These are phyloP conservation scores for Philereme transversata DNA, from an alignment of 2,888 invertebrate species.

Conservation along the genomic window DNA sequence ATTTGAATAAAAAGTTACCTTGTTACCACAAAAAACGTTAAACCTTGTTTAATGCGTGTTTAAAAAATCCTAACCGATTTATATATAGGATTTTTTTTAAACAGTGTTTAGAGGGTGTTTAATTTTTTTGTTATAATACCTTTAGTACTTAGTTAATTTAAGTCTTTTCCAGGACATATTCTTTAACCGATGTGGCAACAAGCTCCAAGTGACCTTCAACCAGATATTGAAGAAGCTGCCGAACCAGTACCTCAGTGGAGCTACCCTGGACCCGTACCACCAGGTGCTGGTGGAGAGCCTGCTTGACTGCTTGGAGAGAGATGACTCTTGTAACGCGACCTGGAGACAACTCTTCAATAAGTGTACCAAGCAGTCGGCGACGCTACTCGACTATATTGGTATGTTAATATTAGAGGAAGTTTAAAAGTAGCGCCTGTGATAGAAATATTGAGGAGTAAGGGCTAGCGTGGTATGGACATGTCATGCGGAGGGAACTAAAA, in stretches of 20 bases:
- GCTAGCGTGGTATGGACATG: no score
- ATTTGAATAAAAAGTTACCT: no score
- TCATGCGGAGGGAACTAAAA: no score
- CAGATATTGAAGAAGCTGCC: slow-evolving; percentile 86
- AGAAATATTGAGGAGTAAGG: no score
- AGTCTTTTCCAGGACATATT: slow-evolving; percentile 67
- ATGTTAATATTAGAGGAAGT: neutral
- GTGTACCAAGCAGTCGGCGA: slow-evolving; percentile 86
- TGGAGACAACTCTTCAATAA: slow-evolving; percentile 89
- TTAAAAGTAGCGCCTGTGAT: no score
- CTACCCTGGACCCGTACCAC: slow-evolving; percentile 72
- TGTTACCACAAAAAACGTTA: no score
- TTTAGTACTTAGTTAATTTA: no score
- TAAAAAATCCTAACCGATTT: no score
- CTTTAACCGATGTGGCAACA: slow-evolving; percentile 74
- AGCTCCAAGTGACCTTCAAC: slow-evolving; percentile 83
- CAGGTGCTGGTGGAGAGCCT: slow-evolving; percentile 85
- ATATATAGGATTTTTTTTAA: no score
- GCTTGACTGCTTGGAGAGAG: slow-evolving; percentile 84
- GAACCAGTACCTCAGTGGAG: slow-evolving; percentile 72
- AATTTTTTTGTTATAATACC: no score
- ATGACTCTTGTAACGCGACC: slow-evolving; percentile 85
- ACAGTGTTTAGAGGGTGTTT: no score
- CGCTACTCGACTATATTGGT: slow-evolving; percentile 79
- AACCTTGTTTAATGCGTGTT: no score